Evolutionary conservation across 2,113 vertebrate genomes (phyloP).

Genomic region (Oceanites oceanicus): DNA sequence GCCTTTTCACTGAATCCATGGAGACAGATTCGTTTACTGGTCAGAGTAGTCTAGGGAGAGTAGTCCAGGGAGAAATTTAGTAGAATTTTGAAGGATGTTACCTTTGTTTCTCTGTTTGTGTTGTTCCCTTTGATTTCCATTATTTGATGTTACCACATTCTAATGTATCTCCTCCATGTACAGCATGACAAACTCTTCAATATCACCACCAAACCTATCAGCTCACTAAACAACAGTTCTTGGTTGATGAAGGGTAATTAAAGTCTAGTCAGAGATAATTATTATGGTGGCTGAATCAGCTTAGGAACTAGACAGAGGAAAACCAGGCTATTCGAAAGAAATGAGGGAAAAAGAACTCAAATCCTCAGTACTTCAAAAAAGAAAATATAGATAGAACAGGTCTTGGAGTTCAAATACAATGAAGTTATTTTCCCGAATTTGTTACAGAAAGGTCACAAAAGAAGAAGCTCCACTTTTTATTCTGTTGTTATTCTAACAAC

Average conservation of each 20-base stretch:
- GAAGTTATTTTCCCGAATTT: background rate
- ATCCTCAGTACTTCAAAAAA: background rate
- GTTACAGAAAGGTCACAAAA: background rate
- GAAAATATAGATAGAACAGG: background rate
- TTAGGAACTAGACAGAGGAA: background rate
- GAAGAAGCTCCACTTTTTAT: background rate
- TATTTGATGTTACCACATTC: background rate
- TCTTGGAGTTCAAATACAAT: background rate
- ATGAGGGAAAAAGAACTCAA: rapidly evolving
- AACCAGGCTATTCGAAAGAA: background rate
- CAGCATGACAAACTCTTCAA: background rate
- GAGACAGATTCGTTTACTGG: background rate
- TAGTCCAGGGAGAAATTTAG: background rate
- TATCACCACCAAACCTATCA: background rate
- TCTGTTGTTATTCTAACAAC: background rate
- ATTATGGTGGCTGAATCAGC: background rate
- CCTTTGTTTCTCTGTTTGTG: background rate
- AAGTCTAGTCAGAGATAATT: background rate
- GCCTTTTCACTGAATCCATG: background rate
- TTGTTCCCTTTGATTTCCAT: background rate
- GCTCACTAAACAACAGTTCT: background rate
- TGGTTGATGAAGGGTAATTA: background rate
- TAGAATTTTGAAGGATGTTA: background rate
- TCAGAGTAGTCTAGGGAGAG: background rate
- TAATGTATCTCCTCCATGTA: background rate